phyloP scores from a whole-genome alignment of 2,113 vertebrate species.

The Dinomys branickii region DNA sequence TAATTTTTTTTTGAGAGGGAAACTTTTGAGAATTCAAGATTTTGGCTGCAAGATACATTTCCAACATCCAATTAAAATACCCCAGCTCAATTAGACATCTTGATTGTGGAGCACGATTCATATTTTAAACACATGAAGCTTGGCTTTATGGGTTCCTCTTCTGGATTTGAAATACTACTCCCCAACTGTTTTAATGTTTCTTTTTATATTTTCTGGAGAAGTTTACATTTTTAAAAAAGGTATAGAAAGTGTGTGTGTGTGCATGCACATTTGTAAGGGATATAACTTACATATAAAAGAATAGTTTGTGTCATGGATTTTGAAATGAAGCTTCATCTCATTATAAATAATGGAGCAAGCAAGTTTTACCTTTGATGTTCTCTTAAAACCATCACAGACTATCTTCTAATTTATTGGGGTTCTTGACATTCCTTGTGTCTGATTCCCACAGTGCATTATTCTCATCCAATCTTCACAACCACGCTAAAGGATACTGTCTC shows the following conservation, averaged over 20 bases:
- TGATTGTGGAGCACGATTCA: not conserved
- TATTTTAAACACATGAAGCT: not conserved
- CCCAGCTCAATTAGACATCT: not conserved
- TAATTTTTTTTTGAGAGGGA: not conserved
- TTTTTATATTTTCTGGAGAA: not conserved
- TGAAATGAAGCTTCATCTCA: not conserved
- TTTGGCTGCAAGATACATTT: slow-evolving; percentile 11
- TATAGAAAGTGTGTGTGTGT: not conserved
- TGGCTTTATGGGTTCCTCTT: not conserved
- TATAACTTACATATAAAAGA: not conserved
- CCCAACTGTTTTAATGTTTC: not conserved
- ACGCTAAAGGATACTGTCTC: not conserved
- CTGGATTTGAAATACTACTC: not conserved
- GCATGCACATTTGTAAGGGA: not conserved
- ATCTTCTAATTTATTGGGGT: not conserved
- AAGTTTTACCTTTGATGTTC: not conserved
- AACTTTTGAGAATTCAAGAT: slow-evolving; percentile 37
- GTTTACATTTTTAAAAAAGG: not conserved
- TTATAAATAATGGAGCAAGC: slow-evolving; percentile 11
- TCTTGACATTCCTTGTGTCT: not conserved
- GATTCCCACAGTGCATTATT: not conserved
- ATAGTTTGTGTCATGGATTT: not conserved
- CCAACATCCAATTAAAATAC: not conserved
- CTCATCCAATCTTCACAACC: not conserved
- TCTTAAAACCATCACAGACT: not conserved